Evolutionary conservation across 2,888 invertebrate genomes (phyloP), one percentile per base, ranked within the genome.

Genomic region (Cheilosia vernalis): DNA sequence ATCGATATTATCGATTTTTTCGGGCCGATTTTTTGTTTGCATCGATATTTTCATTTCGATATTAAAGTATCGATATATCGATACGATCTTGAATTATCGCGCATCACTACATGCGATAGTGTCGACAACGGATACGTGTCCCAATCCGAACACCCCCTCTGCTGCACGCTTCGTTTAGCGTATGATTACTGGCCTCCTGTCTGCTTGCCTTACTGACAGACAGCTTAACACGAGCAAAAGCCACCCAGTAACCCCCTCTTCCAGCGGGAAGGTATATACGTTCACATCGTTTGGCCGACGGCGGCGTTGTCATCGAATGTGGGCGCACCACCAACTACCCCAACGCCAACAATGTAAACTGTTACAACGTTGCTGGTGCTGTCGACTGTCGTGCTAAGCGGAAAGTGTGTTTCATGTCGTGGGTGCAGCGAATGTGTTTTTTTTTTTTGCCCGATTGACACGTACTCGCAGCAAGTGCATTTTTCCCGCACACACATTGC

Each of bases 331-430:
- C 49, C 66, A 67, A 67, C 80, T 80, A 80, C 80, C 80, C 80
- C 80, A 80, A 80, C 80, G 74, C 80, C 80, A 80, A 69, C 67
- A 67, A 58, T 80, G 80, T 74, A 80, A 67, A 60, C 53, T 47
- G 67, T 72, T 64, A 66, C 72, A 66, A 51, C 33, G 19, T 64
- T 44, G 61, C 61, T 19, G 27, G n/a, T 60, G 67, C 33, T 27
- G 33, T 17, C 61, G 53, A 60, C 33, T 27, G 33, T 17, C 61
- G 53, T 60, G 69, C 21, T 42, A 13, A 21, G 40, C 47, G 56
- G 70, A 78, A 77, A 69, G 61, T 63, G 76, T 74, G 76, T 67
- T 42, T 27, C 42, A 58, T 58, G 49, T 19, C 21, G 58, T 66
- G 58, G 66, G 66, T 7, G 47, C 17, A 15, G 51, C 51, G 24